Evolutionary conservation across 2,888 invertebrate species (phyloP).

Genomic region (Eueremaeus valkanovi): DNA sequence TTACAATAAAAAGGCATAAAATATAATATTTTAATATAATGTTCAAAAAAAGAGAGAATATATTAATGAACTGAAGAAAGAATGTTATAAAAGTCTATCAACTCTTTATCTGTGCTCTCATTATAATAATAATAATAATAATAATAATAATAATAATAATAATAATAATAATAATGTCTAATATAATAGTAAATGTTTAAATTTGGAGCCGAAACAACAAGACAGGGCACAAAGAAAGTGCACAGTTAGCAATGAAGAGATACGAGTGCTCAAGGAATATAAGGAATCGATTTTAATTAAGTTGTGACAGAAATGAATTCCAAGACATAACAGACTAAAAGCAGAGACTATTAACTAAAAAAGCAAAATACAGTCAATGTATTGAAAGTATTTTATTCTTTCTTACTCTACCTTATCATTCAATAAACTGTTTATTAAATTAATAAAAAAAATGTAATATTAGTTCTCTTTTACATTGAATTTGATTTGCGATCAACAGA

Average conservation of each 20-base stretch:
- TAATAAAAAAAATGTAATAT: not conserved
- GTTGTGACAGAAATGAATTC: slow-evolving; percentile 5
- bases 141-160: not conserved
- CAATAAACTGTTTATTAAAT: not conserved
- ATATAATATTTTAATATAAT: not conserved
- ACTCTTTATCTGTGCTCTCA: slow-evolving; percentile 5
- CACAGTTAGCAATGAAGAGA: not conserved
- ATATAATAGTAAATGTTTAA: not conserved
- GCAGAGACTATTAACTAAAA: too few species aligned
- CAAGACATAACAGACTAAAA: not conserved
- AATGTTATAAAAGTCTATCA: slow-evolving; percentile 17
- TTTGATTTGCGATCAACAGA: not conserved
- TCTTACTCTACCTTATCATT: slow-evolving; percentile 3
- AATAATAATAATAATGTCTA: slow-evolving; percentile 9
- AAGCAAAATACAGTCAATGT: not conserved
- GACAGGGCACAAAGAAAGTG: not conserved
- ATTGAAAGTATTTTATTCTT: not conserved
- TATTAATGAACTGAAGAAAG: not conserved
- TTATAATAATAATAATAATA: slow-evolving; percentile 1
- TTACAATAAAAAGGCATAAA: not conserved
- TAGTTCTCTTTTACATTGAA: not conserved
- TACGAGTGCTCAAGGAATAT: too few species aligned
- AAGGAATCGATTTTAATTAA: slow-evolving; percentile 33
- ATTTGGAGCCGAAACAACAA: not conserved
- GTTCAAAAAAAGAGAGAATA: not conserved